These are phyloP conservation scores for Corythornis madagascariensis DNA, from an alignment of 2,113 vertebrate species.

Conservation along the genomic window DNA sequence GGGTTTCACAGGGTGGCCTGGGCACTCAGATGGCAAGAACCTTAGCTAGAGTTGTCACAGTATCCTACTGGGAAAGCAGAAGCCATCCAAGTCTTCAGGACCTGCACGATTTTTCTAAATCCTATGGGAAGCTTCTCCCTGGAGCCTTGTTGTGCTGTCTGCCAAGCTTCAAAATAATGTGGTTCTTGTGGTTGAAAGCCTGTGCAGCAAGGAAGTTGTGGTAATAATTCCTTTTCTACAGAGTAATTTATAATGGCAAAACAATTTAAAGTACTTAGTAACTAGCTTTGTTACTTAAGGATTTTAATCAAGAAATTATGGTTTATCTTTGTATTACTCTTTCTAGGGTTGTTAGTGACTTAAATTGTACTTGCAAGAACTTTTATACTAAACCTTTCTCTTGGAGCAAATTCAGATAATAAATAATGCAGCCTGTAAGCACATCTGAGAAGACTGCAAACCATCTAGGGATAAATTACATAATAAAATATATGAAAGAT, in stretches of 20 bases:
- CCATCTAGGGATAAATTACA: constrained; percentile 49
- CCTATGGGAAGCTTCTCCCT: constrained; percentile 9
- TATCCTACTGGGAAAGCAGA: background rate
- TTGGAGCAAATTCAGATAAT: constrained; percentile 36
- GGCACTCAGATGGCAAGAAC: background rate
- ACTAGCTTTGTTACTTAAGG: constrained; percentile 44
- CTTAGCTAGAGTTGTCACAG: background rate
- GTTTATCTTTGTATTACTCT: constrained; percentile 8
- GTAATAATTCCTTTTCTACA: constrained; percentile 56
- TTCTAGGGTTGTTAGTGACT: constrained; percentile 17
- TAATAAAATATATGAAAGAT: constrained; percentile 38
- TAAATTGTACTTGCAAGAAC: constrained; percentile 17
- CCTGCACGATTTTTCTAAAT: constrained; percentile 10
- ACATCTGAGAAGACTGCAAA: constrained; percentile 34
- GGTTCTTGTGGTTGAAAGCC: constrained; percentile 59
- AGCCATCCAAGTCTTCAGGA: background rate
- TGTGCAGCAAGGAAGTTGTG: constrained; percentile 45
- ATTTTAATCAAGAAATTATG: constrained; percentile 59
- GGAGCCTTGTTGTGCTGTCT: constrained; percentile 3
- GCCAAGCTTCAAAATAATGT: constrained; percentile 59
- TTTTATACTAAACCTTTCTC: constrained; percentile 28
- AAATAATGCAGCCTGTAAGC: constrained; percentile 44
- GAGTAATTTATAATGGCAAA: constrained; percentile 45
- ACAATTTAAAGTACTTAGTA: constrained; percentile 43
- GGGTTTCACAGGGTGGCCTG: background rate